These are phyloP conservation scores for Chaetops frenatus DNA, from an alignment of 2,113 vertebrate species.

Conservation along the genomic window DNA sequence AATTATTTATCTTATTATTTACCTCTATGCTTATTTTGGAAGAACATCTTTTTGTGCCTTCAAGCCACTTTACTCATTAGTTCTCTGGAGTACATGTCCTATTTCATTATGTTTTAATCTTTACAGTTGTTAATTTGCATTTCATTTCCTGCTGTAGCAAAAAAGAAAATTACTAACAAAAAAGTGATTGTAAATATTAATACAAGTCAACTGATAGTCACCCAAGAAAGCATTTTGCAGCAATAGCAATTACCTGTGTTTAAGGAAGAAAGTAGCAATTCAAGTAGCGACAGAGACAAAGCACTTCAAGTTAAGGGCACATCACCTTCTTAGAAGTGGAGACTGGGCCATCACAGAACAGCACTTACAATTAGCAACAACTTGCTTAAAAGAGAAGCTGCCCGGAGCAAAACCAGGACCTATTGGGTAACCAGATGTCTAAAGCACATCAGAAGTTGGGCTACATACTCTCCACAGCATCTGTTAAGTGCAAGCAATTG, in stretches of 20 bases:
- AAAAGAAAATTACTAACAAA: not conserved
- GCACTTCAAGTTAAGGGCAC: not conserved
- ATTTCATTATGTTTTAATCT: constrained; percentile 71
- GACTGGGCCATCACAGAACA: not conserved
- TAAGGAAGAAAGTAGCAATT: not conserved
- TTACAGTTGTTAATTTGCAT: constrained; percentile 73
- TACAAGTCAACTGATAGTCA: constrained; percentile 35
- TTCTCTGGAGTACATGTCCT: constrained; percentile 57
- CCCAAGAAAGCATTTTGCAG: not conserved
- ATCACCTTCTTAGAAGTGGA: not conserved
- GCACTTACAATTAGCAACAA: not conserved
- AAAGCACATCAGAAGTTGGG: not conserved
- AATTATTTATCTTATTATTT: constrained; percentile 55
- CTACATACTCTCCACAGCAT: not conserved
- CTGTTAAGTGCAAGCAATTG: not conserved
- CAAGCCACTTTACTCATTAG: constrained; percentile 70
- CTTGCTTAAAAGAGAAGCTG: not conserved
- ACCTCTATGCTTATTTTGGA: constrained; percentile 55
- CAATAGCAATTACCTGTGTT: not conserved
- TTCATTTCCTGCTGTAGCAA: constrained; percentile 60
- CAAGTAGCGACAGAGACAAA: not conserved
- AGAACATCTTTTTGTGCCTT: constrained; percentile 52
- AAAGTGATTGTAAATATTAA: constrained; percentile 70
- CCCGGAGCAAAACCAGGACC: not conserved
- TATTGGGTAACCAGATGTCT: not conserved